A percentile compares a stretch with the other conserved stretches of the same genome.
phyloP scores from a whole-genome alignment of 2,113 vertebrate species.

The Fulica atra region DNA sequence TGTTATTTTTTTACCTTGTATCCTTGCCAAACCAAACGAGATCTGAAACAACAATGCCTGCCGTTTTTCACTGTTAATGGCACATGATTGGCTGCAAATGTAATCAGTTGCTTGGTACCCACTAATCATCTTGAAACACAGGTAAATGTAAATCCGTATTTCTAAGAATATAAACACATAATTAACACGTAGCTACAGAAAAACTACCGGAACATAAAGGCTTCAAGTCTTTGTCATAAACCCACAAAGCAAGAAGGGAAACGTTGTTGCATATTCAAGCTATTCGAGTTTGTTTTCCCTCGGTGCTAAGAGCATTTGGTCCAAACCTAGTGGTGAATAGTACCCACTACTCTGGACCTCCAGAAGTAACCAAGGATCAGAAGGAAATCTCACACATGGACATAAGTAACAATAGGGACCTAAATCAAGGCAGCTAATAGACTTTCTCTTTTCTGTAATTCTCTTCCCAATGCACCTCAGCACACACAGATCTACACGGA shows the following conservation, averaged over 20 bases:
- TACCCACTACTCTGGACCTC: neutral
- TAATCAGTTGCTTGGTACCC: conserved; percentile 73
- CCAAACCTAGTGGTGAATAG: neutral
- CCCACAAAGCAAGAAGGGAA: neutral
- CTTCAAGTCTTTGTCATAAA: neutral
- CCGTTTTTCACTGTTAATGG: conserved; percentile 68
- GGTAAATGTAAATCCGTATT: conserved; percentile 64
- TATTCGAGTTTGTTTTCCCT: neutral
- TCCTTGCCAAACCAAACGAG: conserved; percentile 59
- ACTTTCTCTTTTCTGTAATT: neutral
- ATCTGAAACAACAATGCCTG: conserved; percentile 72
- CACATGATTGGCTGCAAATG: conserved; percentile 72
- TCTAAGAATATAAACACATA: neutral
- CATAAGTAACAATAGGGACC: neutral
- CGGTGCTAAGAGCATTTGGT: neutral
- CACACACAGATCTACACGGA: neutral
- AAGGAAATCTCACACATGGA: neutral
- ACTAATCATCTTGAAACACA: conserved; percentile 64
- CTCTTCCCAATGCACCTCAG: neutral
- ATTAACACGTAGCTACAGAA: conserved; percentile 22
- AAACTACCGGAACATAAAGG: neutral
- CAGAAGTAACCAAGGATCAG: neutral
- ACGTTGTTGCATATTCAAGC: neutral
- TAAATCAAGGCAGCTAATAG: neutral
- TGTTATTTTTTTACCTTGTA: conserved; percentile 20